Base-by-base conservation (phyloP, 2,797 vertebrate genomes). In the Crenuchus spilurus region DNA sequence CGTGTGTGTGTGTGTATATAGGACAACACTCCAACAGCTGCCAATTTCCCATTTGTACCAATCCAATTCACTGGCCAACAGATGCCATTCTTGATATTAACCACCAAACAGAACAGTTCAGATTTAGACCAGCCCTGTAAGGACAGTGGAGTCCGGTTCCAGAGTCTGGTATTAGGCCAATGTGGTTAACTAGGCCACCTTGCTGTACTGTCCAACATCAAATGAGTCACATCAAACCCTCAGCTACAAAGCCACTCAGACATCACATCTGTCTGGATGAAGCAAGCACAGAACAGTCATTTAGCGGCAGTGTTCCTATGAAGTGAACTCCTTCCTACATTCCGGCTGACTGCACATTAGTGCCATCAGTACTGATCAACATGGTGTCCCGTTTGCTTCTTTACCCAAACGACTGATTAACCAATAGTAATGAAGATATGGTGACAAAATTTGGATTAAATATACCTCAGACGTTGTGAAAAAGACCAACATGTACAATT, bases 221-320 rank as follows among this genome's bases (percentile, higher is more conserved):
- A 58, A 30, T 63, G 41, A 46, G 7, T 63, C 41, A 63, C 41
- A 46, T 63, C 24, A 63, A 44, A 46, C 41, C 13, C 22, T 10
- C 0, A 63, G 61, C n/a, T 37, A 31, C 58, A 37, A 66, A 62
- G 49, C 10, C 39, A 54, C 18, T 61, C 26, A 51, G 24, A 35
- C 6, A 16, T 55, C 74, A 70, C n/a, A n/a, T n/a, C n/a, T n/a
- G n/a, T 70, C 10, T 52, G 1, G 18, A 11, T 37, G 16, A 48
- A 57, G 55, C 49, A 30, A n/a, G 49, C 18, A 63, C 37, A 75
- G 41, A 26, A 46, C 10, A 4, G 16, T 20, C 10, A 26, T 49
- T n/a, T n/a, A n/a, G n/a, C n/a, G n/a, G n/a, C 5, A 49, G 3
- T 31, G 55, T 79, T 82, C 76, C 76, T 64, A 22, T 60, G 30